Evolutionary conservation across 2,797 vertebrate genomes (phyloP).

Genomic region (Sylvilagus floridanus): DNA sequence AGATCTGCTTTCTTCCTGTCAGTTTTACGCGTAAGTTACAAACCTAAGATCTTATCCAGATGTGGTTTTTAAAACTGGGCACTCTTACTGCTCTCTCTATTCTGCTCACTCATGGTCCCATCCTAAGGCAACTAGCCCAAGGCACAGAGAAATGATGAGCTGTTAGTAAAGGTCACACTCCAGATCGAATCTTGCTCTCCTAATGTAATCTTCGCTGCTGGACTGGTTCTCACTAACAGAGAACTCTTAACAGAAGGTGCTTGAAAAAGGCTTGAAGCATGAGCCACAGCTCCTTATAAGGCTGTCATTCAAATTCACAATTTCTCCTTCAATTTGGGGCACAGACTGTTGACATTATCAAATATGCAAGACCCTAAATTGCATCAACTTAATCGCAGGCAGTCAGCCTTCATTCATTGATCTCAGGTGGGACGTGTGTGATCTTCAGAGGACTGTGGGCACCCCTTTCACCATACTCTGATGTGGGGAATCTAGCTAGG

Average conservation of each 20-base stretch:
- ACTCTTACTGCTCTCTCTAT: background rate
- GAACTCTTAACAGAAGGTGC: background rate
- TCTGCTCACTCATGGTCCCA: background rate
- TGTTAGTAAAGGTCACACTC: background rate
- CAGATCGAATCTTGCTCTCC: background rate
- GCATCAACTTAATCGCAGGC: background rate
- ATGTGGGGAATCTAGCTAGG: background rate
- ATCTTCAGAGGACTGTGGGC: background rate
- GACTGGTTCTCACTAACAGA: background rate
- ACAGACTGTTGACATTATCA: background rate
- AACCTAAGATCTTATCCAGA: background rate
- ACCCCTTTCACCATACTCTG: background rate
- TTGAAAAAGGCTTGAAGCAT: background rate
- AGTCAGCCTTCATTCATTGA: no score
- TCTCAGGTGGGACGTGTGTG: background rate
- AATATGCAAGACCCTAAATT: background rate
- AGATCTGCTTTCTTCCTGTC: background rate
- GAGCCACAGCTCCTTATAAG: background rate
- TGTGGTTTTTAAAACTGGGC: background rate
- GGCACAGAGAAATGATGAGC: background rate
- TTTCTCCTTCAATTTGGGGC: background rate
- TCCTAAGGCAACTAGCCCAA: background rate
- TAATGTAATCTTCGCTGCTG: constrained; percentile 33
- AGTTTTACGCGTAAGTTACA: background rate
- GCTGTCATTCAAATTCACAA: background rate